phyloP scores from a whole-genome alignment of 2,888 invertebrate genomes.

The Tanytarsus gracilentus region DNA sequence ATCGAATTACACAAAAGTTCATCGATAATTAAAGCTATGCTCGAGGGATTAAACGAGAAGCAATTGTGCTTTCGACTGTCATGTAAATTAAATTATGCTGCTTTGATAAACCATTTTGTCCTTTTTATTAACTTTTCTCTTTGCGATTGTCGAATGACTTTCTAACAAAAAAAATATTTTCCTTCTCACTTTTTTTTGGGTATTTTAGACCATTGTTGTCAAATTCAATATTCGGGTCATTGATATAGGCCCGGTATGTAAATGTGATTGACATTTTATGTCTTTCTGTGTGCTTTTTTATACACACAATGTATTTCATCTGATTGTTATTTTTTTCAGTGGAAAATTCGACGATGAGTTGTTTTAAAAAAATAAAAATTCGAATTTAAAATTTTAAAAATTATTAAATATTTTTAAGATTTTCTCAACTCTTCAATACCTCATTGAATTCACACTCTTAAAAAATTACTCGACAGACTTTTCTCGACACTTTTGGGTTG shows the following conservation, averaged over 20 bases:
- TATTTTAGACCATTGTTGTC: conserved; percentile 7
- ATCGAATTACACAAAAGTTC: too few relatives aligned
- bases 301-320: too few relatives aligned
- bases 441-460: too few relatives aligned
- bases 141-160: neutral
- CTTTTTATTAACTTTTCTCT: neutral
- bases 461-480: too few relatives aligned
- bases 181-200: neutral
- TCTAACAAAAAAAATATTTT: neutral
- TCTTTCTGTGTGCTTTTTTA: neutral
- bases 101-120: neutral
- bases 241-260: conserved; percentile 20
- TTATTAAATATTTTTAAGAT: too few relatives aligned
- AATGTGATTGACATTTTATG: conserved; percentile 26
- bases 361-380: too few relatives aligned
- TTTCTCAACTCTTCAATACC: too few relatives aligned
- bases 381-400: too few relatives aligned
- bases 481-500: too few relatives aligned
- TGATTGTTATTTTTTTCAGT: conserved; percentile 2
- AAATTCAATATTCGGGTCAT: conserved; percentile 16
- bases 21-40: too few relatives aligned
- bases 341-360: too few relatives aligned
- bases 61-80: neutral
- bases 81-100: conserved; percentile 9
- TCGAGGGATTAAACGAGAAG: neutral